These are phyloP conservation scores for Amphipyra tragopoginis DNA, from an alignment of 2,888 invertebrate genomes.

Conservation along the genomic window DNA sequence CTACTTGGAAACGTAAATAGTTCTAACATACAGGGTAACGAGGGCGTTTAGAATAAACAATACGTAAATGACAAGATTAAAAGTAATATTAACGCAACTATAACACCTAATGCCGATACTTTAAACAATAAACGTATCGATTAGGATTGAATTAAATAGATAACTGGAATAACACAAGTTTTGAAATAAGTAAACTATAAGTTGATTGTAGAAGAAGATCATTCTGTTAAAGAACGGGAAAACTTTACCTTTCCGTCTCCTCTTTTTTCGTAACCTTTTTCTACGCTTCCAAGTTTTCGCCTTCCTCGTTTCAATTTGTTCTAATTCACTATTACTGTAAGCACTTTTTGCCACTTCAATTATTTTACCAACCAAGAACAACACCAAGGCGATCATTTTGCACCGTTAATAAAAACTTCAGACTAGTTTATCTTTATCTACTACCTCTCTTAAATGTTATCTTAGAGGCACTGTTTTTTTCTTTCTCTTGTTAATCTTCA, in stretches of 20 bases:
- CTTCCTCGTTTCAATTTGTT: slow-evolving; percentile 32
- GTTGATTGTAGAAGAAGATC: too few species aligned
- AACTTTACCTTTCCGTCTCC: slow-evolving; percentile 61
- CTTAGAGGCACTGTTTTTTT: slow-evolving; percentile 64
- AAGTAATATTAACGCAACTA: neutral
- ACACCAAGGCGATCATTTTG: slow-evolving; percentile 80
- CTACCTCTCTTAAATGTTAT: slow-evolving; percentile 48
- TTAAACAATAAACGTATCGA: neutral
- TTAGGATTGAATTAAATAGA: neutral
- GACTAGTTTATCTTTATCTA: slow-evolving; percentile 56
- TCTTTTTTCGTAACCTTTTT: slow-evolving; percentile 61
- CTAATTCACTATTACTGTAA: slow-evolving; percentile 49
- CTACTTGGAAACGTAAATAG: slow-evolving; percentile 43
- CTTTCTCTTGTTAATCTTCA: slow-evolving; percentile 72
- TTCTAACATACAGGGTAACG: slow-evolving; percentile 28
- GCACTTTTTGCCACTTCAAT: slow-evolving; percentile 70
- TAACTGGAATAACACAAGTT: slow-evolving; percentile 13
- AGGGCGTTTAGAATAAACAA: slow-evolving; percentile 34
- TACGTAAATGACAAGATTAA: slow-evolving; percentile 2
- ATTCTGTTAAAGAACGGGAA: neutral
- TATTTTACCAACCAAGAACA: slow-evolving; percentile 77
- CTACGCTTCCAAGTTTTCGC: slow-evolving; percentile 42
- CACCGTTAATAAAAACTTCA: slow-evolving; percentile 46
- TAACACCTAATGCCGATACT: slow-evolving; percentile 1
- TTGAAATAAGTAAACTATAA: neutral